Conservation (phyloP, 2,888 invertebrate genomes). For the Alviniconcha strummeri region DNA sequence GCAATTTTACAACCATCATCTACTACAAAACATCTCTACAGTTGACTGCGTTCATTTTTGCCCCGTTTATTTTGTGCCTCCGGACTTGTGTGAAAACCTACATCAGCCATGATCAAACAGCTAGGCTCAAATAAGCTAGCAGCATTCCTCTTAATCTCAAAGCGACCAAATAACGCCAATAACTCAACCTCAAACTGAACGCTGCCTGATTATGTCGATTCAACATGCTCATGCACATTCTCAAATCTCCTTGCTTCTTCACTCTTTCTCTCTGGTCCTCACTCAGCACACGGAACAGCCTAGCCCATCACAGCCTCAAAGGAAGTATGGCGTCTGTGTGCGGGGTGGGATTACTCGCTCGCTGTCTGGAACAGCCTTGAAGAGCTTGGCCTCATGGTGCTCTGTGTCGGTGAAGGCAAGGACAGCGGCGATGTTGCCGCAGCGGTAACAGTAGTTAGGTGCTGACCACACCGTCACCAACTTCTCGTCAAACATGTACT, state of each 20-base stretch:
- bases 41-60: too few relatives aligned
- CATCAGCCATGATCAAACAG: too few relatives aligned
- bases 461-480: conserved; percentile 99
- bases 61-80: too few relatives aligned
- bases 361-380: conserved; percentile 95
- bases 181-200: too few relatives aligned
- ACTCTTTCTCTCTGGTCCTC: conserved; percentile 6
- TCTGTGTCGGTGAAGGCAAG: conserved; percentile 87
- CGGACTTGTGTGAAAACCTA: too few relatives aligned
- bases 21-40: too few relatives aligned
- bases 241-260: neutral
- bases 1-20: too few relatives aligned
- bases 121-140: too few relatives aligned
- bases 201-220: too few relatives aligned
- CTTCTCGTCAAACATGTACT: conserved; percentile 98
- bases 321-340: conserved; percentile 96
- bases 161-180: too few relatives aligned
- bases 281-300: neutral
- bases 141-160: too few relatives aligned
- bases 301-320: conserved; percentile 76
- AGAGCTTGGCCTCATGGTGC: conserved; percentile 81
- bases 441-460: conserved; percentile 99
- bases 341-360: conserved; percentile 94
- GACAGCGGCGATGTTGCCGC: conserved; percentile 98
- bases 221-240: neutral